phyloP scores from a whole-genome alignment of 2,888 invertebrate species.

The Iphiclides podalirius region DNA sequence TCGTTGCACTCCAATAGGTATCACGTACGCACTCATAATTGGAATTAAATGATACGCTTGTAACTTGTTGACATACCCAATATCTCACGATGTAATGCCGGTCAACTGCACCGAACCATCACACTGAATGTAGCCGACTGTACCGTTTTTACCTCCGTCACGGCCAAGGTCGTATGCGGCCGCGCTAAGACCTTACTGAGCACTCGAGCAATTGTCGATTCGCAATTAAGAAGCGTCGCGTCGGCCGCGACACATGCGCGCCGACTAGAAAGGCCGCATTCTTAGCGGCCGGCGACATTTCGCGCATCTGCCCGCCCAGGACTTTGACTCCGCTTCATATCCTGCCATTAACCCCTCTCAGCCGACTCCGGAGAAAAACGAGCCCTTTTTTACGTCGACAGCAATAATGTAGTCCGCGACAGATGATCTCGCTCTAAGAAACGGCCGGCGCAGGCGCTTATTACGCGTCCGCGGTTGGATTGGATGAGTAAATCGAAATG shows the following conservation, averaged over 20 bases:
- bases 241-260: constrained; percentile 20
- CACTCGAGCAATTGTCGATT: constrained; percentile 3
- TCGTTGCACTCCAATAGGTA: too few relatives aligned
- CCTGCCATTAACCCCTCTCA: constrained; percentile 75
- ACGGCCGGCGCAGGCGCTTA: constrained; percentile 46
- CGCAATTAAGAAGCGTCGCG: neutral
- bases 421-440: constrained; percentile 61
- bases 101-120: too few relatives aligned
- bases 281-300: constrained; percentile 53
- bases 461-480: constrained; percentile 52
- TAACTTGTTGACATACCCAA: too few relatives aligned
- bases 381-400: constrained; percentile 48
- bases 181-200: too few relatives aligned
- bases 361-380: constrained; percentile 58
- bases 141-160: too few relatives aligned
- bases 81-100: too few relatives aligned
- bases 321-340: constrained; percentile 62
- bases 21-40: too few relatives aligned
- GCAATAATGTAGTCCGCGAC: constrained; percentile 59
- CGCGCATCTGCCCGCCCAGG: constrained; percentile 64
- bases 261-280: constrained; percentile 44
- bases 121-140: too few relatives aligned
- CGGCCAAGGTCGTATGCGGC: too few relatives aligned
- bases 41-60: too few relatives aligned
- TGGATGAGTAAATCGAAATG: constrained; percentile 74